Evolutionary conservation across 2,888 invertebrate genomes (phyloP).

Genomic region (Pherbina coryleti): DNA sequence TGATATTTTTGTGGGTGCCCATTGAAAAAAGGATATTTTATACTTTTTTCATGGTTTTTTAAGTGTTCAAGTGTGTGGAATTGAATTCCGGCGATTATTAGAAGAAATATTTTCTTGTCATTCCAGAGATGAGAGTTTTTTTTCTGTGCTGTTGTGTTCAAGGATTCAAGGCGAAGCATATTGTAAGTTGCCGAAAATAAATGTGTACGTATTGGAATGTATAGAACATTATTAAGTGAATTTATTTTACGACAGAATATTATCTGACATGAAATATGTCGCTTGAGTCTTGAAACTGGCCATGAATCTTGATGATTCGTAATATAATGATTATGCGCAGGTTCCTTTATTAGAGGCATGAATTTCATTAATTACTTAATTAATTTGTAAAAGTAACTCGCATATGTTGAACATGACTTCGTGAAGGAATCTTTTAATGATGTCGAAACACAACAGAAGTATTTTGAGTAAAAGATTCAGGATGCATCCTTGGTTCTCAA

Average conservation of each 20-base stretch:
- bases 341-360: background rate
- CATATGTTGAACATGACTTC: background rate
- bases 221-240: slow-evolving; percentile 8
- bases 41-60: slow-evolving; percentile 15
- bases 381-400: slow-evolving; percentile 19
- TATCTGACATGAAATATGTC: slow-evolving; percentile 16
- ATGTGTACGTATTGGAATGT: slow-evolving; percentile 23
- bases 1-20: background rate
- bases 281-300: background rate
- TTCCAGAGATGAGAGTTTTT: background rate
- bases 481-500: too few species aligned
- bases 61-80: slow-evolving; percentile 7
- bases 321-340: background rate
- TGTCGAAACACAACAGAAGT: background rate
- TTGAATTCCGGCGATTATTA: slow-evolving; percentile 13
- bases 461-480: background rate
- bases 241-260: slow-evolving; percentile 20
- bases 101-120: slow-evolving; percentile 4
- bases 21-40: slow-evolving; percentile 27
- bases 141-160: background rate
- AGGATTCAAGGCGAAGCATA: background rate
- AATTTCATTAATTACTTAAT: slow-evolving; percentile 34
- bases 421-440: slow-evolving; percentile 1
- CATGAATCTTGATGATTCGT: background rate
- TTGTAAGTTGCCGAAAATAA: slow-evolving; percentile 17